Evolutionary conservation across 2,797 vertebrate genomes (phyloP).

Genomic region (Bradypodion ventrale): DNA sequence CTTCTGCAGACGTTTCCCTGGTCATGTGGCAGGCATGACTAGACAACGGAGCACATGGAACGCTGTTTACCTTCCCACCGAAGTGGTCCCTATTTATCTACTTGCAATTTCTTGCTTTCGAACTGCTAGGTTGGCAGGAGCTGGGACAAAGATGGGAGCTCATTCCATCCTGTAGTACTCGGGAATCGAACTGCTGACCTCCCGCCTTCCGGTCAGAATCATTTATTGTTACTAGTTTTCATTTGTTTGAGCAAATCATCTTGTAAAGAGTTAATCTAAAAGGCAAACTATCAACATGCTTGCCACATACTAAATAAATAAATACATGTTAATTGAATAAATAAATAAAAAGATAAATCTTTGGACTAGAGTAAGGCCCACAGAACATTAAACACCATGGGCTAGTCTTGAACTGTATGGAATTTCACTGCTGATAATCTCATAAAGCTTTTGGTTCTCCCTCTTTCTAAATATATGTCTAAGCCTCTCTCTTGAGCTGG

Average conservation of each 20-base stretch:
- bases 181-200: too few relatives aligned
- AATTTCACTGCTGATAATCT: constrained; percentile 11
- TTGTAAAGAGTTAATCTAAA: neutral
- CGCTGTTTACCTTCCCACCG: too few relatives aligned
- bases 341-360: neutral
- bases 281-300: neutral
- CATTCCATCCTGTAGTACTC: too few relatives aligned
- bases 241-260: neutral
- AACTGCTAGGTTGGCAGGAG: too few relatives aligned
- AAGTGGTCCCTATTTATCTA: too few relatives aligned
- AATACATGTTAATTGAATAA: neutral
- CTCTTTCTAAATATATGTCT: constrained; percentile 37
- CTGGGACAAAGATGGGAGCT: too few relatives aligned
- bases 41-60: too few relatives aligned
- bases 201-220: too few relatives aligned
- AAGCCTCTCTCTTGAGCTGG: constrained; percentile 30
- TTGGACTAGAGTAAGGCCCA: neutral
- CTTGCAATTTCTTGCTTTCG: too few relatives aligned
- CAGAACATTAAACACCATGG: neutral
- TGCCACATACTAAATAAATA: neutral
- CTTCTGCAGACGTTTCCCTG: too few relatives aligned
- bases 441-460: constrained; percentile 26
- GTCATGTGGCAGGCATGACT: too few relatives aligned
- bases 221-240: neutral
- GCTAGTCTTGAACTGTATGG: neutral